A percentile compares a stretch with the other conserved stretches of the same genome.
These are phyloP conservation scores for Neopipo cinnamomea DNA, from an alignment of 2,113 vertebrate species.

Conservation along the genomic window DNA sequence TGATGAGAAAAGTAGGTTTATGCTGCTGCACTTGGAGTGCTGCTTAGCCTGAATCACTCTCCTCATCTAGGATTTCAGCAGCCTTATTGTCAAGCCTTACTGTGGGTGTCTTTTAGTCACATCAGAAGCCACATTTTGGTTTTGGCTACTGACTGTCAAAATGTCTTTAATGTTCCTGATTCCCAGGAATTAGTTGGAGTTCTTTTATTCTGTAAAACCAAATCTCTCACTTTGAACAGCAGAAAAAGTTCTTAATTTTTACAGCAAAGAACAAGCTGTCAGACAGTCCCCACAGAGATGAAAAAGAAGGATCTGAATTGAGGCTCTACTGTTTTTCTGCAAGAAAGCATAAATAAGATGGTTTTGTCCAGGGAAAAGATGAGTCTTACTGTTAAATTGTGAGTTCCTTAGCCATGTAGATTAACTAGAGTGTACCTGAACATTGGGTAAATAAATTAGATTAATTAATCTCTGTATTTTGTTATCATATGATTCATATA, in stretches of 20 bases:
- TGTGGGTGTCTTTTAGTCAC: not conserved
- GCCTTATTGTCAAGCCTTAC: not conserved
- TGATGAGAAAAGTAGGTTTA: not conserved
- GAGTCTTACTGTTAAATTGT: not conserved
- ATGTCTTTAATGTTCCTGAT: not conserved
- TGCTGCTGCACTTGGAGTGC: not conserved
- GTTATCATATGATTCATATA: not conserved
- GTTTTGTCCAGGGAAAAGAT: not conserved
- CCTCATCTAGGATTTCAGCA: not conserved
- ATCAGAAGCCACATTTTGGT: not conserved
- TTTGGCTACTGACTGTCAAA: not conserved
- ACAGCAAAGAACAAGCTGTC: not conserved
- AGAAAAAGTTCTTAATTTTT: not conserved
- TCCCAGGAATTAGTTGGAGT: not conserved
- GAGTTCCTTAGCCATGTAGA: not conserved
- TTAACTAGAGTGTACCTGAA: not conserved
- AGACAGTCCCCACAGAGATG: not conserved
- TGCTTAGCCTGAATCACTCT: not conserved
- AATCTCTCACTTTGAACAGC: not conserved
- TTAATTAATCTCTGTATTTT: not conserved
- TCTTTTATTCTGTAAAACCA: not conserved
- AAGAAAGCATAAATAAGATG: not conserved
- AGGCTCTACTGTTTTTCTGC: not conserved
- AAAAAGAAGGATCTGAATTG: not conserved
- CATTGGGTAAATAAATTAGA: not conserved